These are phyloP conservation scores for Setipinna tenuifilis DNA, from an alignment of 2,797 vertebrate species.

Conservation along the genomic window DNA sequence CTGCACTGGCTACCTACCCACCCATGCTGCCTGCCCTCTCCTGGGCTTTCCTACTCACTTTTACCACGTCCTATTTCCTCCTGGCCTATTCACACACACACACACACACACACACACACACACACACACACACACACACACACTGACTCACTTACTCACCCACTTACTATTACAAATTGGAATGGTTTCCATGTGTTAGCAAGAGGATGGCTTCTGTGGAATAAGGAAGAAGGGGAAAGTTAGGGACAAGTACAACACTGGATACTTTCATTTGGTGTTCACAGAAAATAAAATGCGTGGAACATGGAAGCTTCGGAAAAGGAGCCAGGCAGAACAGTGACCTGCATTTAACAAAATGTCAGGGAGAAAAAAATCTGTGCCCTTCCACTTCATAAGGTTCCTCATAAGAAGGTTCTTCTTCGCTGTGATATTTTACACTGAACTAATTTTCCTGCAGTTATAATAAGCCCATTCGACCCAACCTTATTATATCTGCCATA, in stretches of 20 bases:
- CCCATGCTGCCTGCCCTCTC: not conserved
- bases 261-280: slow-evolving; percentile 23
- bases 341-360: slow-evolving; percentile 35
- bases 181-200: not conserved
- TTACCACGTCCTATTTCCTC: slow-evolving; percentile 1
- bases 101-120: slow-evolving; percentile 4
- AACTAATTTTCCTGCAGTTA: not conserved
- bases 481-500: not conserved
- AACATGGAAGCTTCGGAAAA: not conserved
- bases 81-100: not conserved
- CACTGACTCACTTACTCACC: slow-evolving; percentile 26
- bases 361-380: not conserved
- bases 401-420: slow-evolving; percentile 34
- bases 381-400: slow-evolving; percentile 16
- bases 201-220: slow-evolving; percentile 18
- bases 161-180: not conserved
- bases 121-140: slow-evolving; percentile 4
- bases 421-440: not conserved
- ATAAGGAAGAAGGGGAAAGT: slow-evolving; percentile 36
- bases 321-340: slow-evolving; percentile 26
- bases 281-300: not conserved
- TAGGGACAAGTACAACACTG: slow-evolving; percentile 25
- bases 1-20: not conserved
- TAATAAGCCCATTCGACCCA: not conserved
- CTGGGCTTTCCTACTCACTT: not conserved